phyloP scores from a whole-genome alignment of 2,113 vertebrate genomes.

The Sebastes fasciatus region DNA sequence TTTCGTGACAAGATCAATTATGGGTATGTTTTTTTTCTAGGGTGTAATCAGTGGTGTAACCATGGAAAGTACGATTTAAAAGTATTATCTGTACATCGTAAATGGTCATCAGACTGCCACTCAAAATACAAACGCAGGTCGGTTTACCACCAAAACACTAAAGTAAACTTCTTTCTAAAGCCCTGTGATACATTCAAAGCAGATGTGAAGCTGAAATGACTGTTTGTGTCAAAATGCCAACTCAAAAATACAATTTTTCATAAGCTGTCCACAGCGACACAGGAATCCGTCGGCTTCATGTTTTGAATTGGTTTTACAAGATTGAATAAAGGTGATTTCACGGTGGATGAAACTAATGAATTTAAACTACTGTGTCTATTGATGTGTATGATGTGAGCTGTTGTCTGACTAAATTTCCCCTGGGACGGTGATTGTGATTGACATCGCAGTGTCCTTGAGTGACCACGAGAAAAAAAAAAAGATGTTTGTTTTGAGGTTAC shows the following conservation, averaged over 20 bases:
- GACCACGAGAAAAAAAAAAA: not conserved
- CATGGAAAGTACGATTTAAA: conserved; percentile 44
- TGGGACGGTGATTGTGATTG: not conserved
- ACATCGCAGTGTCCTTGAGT: not conserved
- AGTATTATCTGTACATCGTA: conserved; percentile 34
- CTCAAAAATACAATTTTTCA: not conserved
- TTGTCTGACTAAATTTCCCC: conserved; percentile 5
- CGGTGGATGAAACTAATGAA: not conserved
- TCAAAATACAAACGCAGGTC: conserved; percentile 34
- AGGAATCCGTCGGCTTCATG: not conserved
- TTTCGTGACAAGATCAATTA: conserved; percentile 51
- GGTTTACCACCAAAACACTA: conserved; percentile 8
- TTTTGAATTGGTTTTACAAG: not conserved
- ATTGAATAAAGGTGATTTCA: not conserved
- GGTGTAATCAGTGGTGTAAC: conserved; percentile 47
- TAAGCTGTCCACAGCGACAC: not conserved
- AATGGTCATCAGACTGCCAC: conserved; percentile 47
- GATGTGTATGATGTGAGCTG: not conserved
- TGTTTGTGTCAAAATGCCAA: not conserved
- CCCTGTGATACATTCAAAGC: not conserved
- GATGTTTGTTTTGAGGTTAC: not conserved
- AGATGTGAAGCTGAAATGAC: not conserved
- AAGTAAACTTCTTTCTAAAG: conserved; percentile 2
- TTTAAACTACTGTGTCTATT: not conserved
- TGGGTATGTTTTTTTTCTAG: conserved; percentile 44